Base-by-base conservation (phyloP, 2,888 invertebrate genomes). In the Philereme transversata region DNA sequence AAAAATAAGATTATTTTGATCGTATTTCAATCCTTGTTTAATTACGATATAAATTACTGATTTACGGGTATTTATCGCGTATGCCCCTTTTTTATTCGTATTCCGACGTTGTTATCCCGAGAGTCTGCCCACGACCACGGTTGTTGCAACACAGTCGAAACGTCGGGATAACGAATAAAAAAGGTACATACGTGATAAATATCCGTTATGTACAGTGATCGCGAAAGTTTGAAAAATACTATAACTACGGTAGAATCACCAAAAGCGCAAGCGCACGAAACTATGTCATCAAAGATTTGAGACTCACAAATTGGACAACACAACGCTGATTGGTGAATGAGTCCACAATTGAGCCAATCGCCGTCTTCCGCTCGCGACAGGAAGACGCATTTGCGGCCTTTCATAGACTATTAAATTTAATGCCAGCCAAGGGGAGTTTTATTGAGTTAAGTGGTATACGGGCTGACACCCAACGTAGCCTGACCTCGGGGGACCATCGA, bases 391-490 rank as follows among this genome's bases (percentile, higher is more conserved):
- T 88, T 88, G 84, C 76, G 79, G 76, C 76, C 88, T 86, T 90
- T 88, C 89, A 91, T 85, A 88, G 85, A 83, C 89, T 85, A 90
- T 89, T 91, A 90, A 89, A 90, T 87, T 88, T 88, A 89, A 88
- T 88, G 85, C 77, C 77, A 77, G 72, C 76, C 84, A 84, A 89
- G 90, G 91, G 91, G 90, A 86, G 72, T 84, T 86, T 90, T 88
- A 92, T 90, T 90, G 88, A 88, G 85, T 90, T 90, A 90, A 90
- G 86, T 88, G 86, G 86, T 76, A 88, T 90, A 90, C 90, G 90
- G 90, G 91, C 75, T 64, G 67, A 67, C 58, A 66, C 64, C 87
- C 82, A 77, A 61, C 71, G 58, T 74, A 78, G 62, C 53, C 60
- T 75, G 86, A 82, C 76, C 88, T 78, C 72, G 72, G 62, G 62